These are phyloP conservation scores for Sebastes reedi DNA, from an alignment of 2,797 vertebrate species.

Conservation along the genomic window DNA sequence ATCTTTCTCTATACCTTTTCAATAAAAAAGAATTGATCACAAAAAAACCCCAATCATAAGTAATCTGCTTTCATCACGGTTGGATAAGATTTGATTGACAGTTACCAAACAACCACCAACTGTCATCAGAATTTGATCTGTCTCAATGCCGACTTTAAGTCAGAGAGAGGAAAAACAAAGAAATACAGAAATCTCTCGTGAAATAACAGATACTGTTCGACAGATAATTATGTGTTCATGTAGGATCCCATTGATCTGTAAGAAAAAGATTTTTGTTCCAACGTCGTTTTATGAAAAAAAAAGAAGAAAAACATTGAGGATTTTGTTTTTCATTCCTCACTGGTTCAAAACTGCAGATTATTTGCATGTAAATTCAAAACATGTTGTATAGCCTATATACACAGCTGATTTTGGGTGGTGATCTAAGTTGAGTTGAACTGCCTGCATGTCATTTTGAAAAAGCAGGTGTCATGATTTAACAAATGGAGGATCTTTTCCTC, in stretches of 20 bases:
- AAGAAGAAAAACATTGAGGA: not conserved
- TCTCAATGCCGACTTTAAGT: not conserved
- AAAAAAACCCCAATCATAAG: too few species aligned
- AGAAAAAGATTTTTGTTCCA: not conserved
- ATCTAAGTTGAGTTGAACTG: not conserved
- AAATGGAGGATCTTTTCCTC: slow-evolving; percentile 25
- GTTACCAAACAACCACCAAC: not conserved
- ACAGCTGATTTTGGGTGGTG: not conserved
- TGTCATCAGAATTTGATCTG: not conserved
- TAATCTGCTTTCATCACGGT: not conserved
- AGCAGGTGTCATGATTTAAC: slow-evolving; percentile 20
- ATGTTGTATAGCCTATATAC: not conserved
- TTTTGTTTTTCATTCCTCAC: not conserved
- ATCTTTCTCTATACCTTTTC: too few species aligned
- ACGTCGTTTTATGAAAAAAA: not conserved
- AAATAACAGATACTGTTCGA: not conserved
- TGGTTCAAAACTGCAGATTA: not conserved
- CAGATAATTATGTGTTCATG: not conserved
- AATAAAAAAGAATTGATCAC: too few species aligned
- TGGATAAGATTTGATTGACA: not conserved
- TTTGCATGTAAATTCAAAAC: not conserved
- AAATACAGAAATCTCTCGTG: not conserved
- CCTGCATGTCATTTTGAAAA: not conserved
- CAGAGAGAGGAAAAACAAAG: not conserved
- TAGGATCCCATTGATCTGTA: not conserved